A percentile compares a stretch with the other conserved stretches of the same genome.
Evolutionary conservation across 2,888 invertebrate species (phyloP).

Genomic region (Tinea trinotella): DNA sequence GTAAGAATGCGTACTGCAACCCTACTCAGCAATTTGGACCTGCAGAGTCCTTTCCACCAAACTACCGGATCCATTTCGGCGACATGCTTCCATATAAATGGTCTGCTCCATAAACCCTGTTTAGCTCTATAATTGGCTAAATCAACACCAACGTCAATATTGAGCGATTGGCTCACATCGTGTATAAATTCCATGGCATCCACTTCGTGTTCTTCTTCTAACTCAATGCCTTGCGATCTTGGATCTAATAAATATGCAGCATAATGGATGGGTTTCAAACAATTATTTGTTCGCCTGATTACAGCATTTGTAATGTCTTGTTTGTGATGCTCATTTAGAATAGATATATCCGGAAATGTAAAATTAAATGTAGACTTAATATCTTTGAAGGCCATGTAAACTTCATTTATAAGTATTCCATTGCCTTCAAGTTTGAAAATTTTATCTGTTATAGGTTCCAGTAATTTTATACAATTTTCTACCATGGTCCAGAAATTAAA

Average conservation of each 20-base stretch:
- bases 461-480: no score
- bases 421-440: no score
- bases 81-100: constrained; percentile 20
- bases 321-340: constrained; percentile 18
- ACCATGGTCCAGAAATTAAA: no score
- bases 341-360: no score
- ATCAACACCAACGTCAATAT: constrained; percentile 17
- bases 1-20: constrained; percentile 21
- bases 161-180: constrained; percentile 18
- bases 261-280: constrained; percentile 21
- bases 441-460: no score
- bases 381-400: no score
- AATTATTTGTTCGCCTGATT: constrained; percentile 14
- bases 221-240: constrained; percentile 16
- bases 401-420: no score
- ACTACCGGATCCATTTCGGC: constrained; percentile 18
- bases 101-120: constrained; percentile 20
- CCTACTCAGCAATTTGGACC: constrained; percentile 19
- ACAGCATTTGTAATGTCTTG: constrained; percentile 16
- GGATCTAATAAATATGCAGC: constrained; percentile 20
- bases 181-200: constrained; percentile 21
- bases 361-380: no score
- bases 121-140: constrained; percentile 21
- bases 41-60: constrained; percentile 24
- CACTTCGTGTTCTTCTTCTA: constrained; percentile 20